Base-by-base conservation (phyloP, 1,140 invertebrate genomes). In the Brachionus rotundiformis region DNA sequence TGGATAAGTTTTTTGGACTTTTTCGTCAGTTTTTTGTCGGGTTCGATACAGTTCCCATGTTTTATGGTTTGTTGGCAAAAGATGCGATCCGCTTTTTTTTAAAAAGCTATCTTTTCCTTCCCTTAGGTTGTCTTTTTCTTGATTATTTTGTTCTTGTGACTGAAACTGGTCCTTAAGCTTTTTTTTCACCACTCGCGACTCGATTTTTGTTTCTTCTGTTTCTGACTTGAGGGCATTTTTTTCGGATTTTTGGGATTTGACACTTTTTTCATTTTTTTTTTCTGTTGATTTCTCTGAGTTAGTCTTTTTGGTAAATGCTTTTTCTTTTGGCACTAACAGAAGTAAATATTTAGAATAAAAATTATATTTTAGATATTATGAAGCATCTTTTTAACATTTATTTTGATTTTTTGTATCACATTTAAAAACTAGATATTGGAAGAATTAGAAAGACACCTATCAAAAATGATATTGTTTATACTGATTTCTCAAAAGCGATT, bases 31-130 rank as follows among this genome's bases (percentile, higher is more conserved):
- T 27, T 23, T 31, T 27, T 65, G 29, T n/a, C 31, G 61, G 19
- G 27, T 2, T 16, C 33, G n/a, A 68, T 73, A 73, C 6, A 25
- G 29, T 44, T 73, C 68, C 68, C 68, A 73, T 11, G 36, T 73
- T 44, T 44, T 73, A 13, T n/a, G 0, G 36, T 44, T 73, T 8
- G 36, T 73, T 1, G 68, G 68, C 25, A 73, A 39, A 11, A 73
- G 36, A 73, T 73, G 25, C 1, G 68, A 73, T 4, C 10, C 19
- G 13, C 36, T 44, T 44, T 23, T 41, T 25, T 41, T 44, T n/a
- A n/a, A n/a, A n/a, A n/a, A n/a, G n/a, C n/a, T n/a, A n/a, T n/a
- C n/a, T n/a, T n/a, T n/a, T n/a, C n/a, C n/a, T n/a, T n/a, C n/a
- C n/a, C n/a, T n/a, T n/a, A n/a, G n/a, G n/a, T 63, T 41, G 11